These are phyloP conservation scores for Heliconius aoede DNA, from an alignment of 2,888 invertebrate species.

Conservation along the genomic window DNA sequence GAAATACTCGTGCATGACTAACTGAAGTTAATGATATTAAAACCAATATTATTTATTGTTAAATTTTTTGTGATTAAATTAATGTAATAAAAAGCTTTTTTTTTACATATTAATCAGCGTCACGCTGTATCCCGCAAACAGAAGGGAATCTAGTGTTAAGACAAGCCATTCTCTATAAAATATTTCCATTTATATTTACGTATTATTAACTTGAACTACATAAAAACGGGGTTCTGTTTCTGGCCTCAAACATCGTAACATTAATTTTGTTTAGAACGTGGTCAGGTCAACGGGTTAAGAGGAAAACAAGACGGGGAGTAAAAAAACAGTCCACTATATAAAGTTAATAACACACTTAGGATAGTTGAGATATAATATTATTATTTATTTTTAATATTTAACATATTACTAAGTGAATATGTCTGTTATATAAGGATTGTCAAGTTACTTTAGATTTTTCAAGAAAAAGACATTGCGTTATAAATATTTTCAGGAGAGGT, in stretches of 20 bases:
- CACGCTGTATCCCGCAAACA: too few species aligned
- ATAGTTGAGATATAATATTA: slow-evolving; percentile 23
- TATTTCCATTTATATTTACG: neutral
- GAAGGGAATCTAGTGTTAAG: too few species aligned
- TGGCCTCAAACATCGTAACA: slow-evolving; percentile 48
- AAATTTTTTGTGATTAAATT: too few species aligned
- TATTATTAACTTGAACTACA: neutral
- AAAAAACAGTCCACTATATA: slow-evolving; percentile 49
- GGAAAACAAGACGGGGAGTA: slow-evolving; percentile 55
- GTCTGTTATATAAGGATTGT: neutral
- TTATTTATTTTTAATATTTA: neutral
- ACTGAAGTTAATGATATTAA: too few species aligned
- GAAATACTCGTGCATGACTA: too few species aligned
- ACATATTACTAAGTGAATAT: neutral
- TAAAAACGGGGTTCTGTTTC: slow-evolving; percentile 62
- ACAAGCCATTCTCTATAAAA: neutral
- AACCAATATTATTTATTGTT: too few species aligned
- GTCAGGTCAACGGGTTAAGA: slow-evolving; percentile 70
- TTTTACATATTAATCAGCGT: neutral
- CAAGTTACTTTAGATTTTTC: neutral
- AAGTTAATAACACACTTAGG: slow-evolving; percentile 52
- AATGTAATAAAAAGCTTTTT: neutral
- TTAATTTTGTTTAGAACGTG: slow-evolving; percentile 48
- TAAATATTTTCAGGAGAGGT: too few species aligned
- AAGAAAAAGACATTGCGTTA: neutral